Evolutionary conservation across 2,797 vertebrate genomes (phyloP).

Genomic region (Rhyacichthys aspro): DNA sequence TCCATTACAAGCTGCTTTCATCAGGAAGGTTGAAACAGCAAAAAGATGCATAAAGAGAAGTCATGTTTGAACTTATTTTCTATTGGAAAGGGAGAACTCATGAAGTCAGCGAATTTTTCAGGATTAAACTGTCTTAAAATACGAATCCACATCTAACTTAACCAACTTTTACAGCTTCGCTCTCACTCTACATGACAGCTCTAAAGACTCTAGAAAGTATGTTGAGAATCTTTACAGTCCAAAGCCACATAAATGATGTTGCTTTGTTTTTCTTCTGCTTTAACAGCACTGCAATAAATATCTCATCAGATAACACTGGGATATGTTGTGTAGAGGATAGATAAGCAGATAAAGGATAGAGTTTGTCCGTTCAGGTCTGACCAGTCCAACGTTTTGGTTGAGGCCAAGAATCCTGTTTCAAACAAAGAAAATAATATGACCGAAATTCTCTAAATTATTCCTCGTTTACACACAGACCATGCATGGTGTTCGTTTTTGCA

Average conservation of each 20-base stretch:
- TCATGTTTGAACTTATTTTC: too few species aligned
- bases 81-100: too few species aligned
- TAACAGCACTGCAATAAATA: slow-evolving; percentile 72
- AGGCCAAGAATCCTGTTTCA: slow-evolving; percentile 38
- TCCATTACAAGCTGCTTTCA: too few species aligned
- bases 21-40: too few species aligned
- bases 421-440: slow-evolving; percentile 6
- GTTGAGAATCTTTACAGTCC: slow-evolving; percentile 58
- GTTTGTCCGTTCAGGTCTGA: slow-evolving; percentile 60
- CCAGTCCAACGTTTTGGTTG: slow-evolving; percentile 43
- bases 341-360: slow-evolving; percentile 53
- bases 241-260: slow-evolving; percentile 55
- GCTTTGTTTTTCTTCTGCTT: slow-evolving; percentile 26
- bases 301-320: slow-evolving; percentile 66
- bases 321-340: slow-evolving; percentile 57
- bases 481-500: too few species aligned
- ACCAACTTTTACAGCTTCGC: slow-evolving; percentile 33
- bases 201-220: slow-evolving; percentile 39
- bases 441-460: too few species aligned
- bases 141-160: slow-evolving; percentile 23
- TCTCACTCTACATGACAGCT: slow-evolving; percentile 20
- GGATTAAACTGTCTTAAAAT: too few species aligned
- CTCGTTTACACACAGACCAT: too few species aligned
- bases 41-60: too few species aligned
- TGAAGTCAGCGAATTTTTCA: too few species aligned